Evolutionary conservation across 2,113 vertebrate genomes (phyloP).

Genomic region (Diadophis punctatus): DNA sequence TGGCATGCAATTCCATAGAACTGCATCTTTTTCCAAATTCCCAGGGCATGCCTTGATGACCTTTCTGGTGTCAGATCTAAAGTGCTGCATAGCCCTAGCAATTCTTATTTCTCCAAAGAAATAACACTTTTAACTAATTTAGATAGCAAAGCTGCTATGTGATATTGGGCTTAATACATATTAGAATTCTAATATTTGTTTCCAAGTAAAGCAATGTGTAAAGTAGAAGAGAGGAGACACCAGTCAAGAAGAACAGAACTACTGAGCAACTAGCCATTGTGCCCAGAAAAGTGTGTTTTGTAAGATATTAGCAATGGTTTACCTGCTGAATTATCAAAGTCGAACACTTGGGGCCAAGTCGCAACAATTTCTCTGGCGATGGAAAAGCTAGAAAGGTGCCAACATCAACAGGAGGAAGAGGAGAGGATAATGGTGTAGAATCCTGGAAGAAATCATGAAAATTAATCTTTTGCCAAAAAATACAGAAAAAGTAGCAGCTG

Average conservation of each 20-base stretch:
- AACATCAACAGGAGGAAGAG: conserved; percentile 75
- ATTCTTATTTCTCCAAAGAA: not conserved
- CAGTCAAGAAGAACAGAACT: not conserved
- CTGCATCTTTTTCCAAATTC: not conserved
- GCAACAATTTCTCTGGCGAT: conserved; percentile 90
- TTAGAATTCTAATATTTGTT: not conserved
- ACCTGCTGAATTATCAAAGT: conserved; percentile 88
- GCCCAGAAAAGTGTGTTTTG: not conserved
- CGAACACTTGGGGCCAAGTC: conserved; percentile 82
- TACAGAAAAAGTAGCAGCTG: not conserved
- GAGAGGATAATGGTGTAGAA: conserved; percentile 69
- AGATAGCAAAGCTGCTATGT: not conserved
- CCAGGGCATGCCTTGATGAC: not conserved
- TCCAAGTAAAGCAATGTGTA: not conserved
- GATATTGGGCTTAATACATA: not conserved
- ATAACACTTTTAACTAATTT: not conserved
- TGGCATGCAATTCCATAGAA: not conserved
- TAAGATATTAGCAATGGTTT: not conserved
- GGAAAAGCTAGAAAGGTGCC: conserved; percentile 89
- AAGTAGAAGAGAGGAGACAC: not conserved
- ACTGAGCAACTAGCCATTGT: not conserved
- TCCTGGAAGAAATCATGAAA: conserved; percentile 57
- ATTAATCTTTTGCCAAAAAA: not conserved
- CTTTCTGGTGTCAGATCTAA: not conserved
- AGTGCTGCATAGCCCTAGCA: not conserved